Evolutionary conservation across 2,888 invertebrate species (phyloP).

Genomic region (Drosophila pseudotakahashii): DNA sequence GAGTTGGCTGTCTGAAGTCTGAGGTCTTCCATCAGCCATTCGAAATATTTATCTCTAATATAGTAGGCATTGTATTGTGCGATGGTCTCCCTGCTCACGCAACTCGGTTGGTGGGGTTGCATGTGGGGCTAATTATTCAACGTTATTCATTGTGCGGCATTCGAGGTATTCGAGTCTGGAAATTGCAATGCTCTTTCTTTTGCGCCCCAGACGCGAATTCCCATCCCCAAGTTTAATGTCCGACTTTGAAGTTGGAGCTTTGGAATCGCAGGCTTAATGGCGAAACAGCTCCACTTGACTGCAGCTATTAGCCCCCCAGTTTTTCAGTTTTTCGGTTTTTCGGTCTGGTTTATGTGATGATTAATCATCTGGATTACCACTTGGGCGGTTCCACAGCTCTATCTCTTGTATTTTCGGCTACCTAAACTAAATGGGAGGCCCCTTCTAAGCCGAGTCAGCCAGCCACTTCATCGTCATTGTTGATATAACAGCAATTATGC

Average conservation of each 20-base stretch:
- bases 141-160: slow-evolving; percentile 71
- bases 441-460: slow-evolving; percentile 39
- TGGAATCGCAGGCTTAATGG: slow-evolving; percentile 21
- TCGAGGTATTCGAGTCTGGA: slow-evolving; percentile 61
- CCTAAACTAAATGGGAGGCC: slow-evolving; percentile 23
- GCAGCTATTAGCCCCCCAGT: slow-evolving; percentile 47
- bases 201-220: slow-evolving; percentile 51
- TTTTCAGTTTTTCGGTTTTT: not conserved
- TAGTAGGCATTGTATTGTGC: slow-evolving; percentile 46
- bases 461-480: slow-evolving; percentile 48
- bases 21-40: slow-evolving; percentile 14
- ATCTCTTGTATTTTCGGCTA: slow-evolving; percentile 19
- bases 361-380: slow-evolving; percentile 38
- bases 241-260: slow-evolving; percentile 49
- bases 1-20: not conserved
- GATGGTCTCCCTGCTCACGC: slow-evolving; percentile 59
- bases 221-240: slow-evolving; percentile 73
- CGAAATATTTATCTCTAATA: slow-evolving; percentile 41
- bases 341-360: slow-evolving; percentile 41
- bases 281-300: slow-evolving; percentile 44
- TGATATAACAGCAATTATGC: slow-evolving; percentile 66
- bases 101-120: slow-evolving; percentile 58
- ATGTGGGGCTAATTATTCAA: slow-evolving; percentile 62
- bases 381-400: slow-evolving; percentile 28
- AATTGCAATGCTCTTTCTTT: slow-evolving; percentile 56